phyloP scores from a whole-genome alignment of 2,888 invertebrate genomes.

The Cataglyphis rosenhaueri region DNA sequence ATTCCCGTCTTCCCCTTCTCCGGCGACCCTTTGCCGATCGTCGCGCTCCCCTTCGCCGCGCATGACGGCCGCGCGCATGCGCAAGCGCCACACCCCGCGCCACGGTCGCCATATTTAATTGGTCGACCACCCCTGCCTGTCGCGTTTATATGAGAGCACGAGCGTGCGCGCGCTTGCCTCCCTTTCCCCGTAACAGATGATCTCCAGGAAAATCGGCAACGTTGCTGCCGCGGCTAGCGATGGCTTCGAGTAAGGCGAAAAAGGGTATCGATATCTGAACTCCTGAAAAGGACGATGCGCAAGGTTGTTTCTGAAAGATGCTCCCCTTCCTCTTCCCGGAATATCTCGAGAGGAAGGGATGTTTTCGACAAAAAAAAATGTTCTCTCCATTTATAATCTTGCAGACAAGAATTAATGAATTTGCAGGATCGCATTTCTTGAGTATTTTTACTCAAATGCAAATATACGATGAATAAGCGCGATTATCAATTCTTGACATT shows the following conservation, averaged over 20 bases:
- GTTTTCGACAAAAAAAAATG: too few species aligned
- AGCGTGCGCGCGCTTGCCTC: conserved; percentile 2
- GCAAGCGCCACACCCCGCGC: conserved; percentile 82
- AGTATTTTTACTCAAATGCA: not conserved
- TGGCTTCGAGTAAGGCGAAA: conserved; percentile 29
- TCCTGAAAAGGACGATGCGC: not conserved
- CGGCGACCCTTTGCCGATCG: conserved; percentile 39
- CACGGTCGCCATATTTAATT: conserved; percentile 81
- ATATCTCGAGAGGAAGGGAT: not conserved
- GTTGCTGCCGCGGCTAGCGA: conserved; percentile 38
- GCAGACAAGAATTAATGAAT: not conserved
- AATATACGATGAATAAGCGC: too few species aligned
- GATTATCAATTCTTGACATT: not conserved
- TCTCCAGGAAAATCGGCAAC: conserved; percentile 59
- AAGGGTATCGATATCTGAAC: conserved; percentile 4
- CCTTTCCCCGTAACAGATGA: conserved; percentile 35
- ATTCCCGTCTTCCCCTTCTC: conserved; percentile 56
- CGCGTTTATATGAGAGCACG: conserved; percentile 26
- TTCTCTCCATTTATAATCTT: not conserved
- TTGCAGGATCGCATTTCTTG: not conserved
- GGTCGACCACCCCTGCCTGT: conserved; percentile 73
- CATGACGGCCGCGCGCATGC: conserved; percentile 74
- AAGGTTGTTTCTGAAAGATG: not conserved
- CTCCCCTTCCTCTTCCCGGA: not conserved
- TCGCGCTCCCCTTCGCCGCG: conserved; percentile 53